A percentile compares a stretch with the other conserved stretches of the same genome.
Conservation (phyloP, 37 sponge, comb jelly and placozoan genomes). For the Cliona cf. orientalis region DNA sequence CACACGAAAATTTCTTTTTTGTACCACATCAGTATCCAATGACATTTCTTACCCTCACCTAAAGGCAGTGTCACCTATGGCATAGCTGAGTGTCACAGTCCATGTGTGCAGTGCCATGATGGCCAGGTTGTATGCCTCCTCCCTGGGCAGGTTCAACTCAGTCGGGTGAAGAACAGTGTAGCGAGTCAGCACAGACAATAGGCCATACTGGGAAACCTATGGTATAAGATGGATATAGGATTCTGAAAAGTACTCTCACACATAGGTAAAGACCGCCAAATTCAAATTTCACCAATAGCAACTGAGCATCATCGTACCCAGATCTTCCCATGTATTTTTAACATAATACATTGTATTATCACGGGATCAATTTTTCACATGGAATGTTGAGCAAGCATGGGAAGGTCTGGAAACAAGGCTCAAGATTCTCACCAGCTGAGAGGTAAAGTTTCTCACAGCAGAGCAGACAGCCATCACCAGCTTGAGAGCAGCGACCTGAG, state of each 20-base stretch:
- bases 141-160: constrained; percentile 23
- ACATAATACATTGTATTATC: too few relatives aligned
- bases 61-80: constrained; percentile 31
- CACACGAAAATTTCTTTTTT: neutral
- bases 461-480: constrained; percentile 58
- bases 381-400: neutral
- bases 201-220: constrained; percentile 30
- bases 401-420: neutral
- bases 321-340: too few relatives aligned
- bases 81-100: constrained; percentile 52
- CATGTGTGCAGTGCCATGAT: constrained; percentile 34
- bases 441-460: constrained; percentile 69
- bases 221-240: neutral
- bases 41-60: constrained; percentile 16
- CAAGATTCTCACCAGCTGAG: constrained; percentile 50
- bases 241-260: too few relatives aligned
- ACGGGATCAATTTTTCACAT: neutral
- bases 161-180: constrained; percentile 31
- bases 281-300: too few relatives aligned
- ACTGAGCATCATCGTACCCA: too few relatives aligned
- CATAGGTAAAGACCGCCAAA: too few relatives aligned
- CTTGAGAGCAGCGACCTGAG: constrained; percentile 58
- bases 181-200: constrained; percentile 50
- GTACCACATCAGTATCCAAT: neutral
- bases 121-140: constrained; percentile 10